Percentiles rank a stretch among this genome's conserved stretches.
Evolutionary conservation across 2,888 invertebrate genomes (phyloP).

Genomic region (Petrolisthes cinctipes): DNA sequence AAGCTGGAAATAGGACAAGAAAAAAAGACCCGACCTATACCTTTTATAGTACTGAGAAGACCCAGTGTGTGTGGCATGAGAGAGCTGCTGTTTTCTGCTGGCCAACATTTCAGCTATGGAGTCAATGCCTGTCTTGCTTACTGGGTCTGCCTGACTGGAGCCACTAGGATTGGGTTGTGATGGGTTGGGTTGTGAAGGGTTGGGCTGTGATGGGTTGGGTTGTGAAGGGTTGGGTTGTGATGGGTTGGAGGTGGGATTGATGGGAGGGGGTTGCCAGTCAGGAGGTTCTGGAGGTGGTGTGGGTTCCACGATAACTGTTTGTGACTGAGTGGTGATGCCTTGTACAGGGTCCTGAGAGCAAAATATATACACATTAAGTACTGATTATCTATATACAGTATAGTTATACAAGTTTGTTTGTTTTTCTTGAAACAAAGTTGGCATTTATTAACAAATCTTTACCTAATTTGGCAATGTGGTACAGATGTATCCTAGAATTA

Average conservation of each 20-base stretch:
- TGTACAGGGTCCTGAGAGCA: slow-evolving; percentile 27
- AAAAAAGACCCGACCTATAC: neutral
- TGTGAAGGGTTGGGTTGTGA: neutral
- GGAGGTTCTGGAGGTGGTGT: slow-evolving; percentile 39
- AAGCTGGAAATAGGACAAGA: too few species aligned
- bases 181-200: slow-evolving; percentile 12
- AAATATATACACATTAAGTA: neutral
- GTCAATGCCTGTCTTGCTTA: slow-evolving; percentile 28
- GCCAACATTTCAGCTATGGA: slow-evolving; percentile 36
- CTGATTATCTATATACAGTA: neutral
- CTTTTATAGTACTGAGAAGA: slow-evolving; percentile 39
- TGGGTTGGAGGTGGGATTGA: neutral
- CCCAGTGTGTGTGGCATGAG: slow-evolving; percentile 27
- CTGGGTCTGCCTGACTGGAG: neutral
- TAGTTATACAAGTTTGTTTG: neutral
- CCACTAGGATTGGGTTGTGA: neutral
- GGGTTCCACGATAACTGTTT: slow-evolving; percentile 43
- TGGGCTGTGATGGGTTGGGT: neutral
- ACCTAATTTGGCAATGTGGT: too few species aligned
- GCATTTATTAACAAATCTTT: too few species aligned
- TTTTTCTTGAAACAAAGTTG: neutral
- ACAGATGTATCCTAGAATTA: neutral
- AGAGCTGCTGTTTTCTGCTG: slow-evolving; percentile 25
- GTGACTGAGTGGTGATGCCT: slow-evolving; percentile 47
- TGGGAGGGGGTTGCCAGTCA: neutral